phyloP scores from a whole-genome alignment of 2,888 invertebrate species.

The Noctua janthe region DNA sequence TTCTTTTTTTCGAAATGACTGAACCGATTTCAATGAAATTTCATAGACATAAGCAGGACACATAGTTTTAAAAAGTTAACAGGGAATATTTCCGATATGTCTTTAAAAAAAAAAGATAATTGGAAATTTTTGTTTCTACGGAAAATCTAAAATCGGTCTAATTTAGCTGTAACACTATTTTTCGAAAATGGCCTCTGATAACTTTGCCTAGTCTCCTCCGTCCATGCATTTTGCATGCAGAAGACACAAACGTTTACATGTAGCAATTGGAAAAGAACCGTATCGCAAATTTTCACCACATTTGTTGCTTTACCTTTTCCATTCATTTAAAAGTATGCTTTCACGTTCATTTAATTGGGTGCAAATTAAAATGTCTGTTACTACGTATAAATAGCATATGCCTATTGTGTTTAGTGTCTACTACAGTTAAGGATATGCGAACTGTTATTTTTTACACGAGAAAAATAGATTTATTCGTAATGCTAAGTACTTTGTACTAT shows the following conservation, averaged over 20 bases:
- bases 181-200: too few species aligned
- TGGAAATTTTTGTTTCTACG: too few species aligned
- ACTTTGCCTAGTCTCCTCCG: too few species aligned
- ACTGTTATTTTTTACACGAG: constrained; percentile 29
- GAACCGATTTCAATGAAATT: too few species aligned
- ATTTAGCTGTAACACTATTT: too few species aligned
- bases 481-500: constrained; percentile 62
- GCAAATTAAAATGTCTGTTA: constrained; percentile 5
- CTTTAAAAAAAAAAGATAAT: too few species aligned
- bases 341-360: not conserved
- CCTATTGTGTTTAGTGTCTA: constrained; percentile 31
- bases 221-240: not conserved
- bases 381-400: constrained; percentile 4
- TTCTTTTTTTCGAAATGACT: too few species aligned
- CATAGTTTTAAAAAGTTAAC: too few species aligned
- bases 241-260: not conserved
- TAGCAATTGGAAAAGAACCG: constrained; percentile 3
- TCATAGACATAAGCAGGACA: too few species aligned
- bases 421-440: constrained; percentile 10
- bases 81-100: too few species aligned
- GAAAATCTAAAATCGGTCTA: too few species aligned
- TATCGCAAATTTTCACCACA: not conserved
- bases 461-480: constrained; percentile 62
- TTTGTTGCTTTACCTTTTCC: constrained; percentile 5
- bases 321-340: constrained; percentile 8